Percentiles rank a stretch among this genome's conserved stretches.
These are phyloP conservation scores for Zaprionus nigranus DNA, from an alignment of 1,140 invertebrate species.

Conservation along the genomic window DNA sequence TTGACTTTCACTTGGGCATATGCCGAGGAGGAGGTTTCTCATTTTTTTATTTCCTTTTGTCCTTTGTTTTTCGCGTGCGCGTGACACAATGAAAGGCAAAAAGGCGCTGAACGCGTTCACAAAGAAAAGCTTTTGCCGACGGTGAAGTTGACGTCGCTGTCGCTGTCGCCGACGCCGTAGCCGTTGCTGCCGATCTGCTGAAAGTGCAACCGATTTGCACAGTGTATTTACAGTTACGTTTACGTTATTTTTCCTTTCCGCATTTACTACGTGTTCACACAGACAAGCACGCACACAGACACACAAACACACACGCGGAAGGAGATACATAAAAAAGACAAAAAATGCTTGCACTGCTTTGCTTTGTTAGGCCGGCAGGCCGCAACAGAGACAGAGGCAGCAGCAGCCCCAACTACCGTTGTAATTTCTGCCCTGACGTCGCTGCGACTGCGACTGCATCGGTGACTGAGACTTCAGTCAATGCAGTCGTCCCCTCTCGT, in stretches of 20 bases:
- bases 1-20: slow-evolving; percentile 41
- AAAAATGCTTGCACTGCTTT: slow-evolving; percentile 27
- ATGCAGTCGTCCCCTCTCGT: slow-evolving; percentile 21
- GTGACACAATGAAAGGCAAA: slow-evolving; percentile 77
- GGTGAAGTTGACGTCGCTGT: slow-evolving; percentile 12
- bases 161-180: slow-evolving; percentile 4
- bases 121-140: slow-evolving; percentile 54
- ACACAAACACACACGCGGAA: slow-evolving; percentile 1
- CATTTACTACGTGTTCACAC: slow-evolving; percentile 36
- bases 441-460: slow-evolving; percentile 41
- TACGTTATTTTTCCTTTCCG: slow-evolving; percentile 27
- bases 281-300: slow-evolving; percentile 4
- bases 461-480: slow-evolving; percentile 20
- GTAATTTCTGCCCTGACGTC: slow-evolving; percentile 39
- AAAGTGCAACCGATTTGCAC: slow-evolving; percentile 62
- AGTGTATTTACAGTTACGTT: slow-evolving; percentile 38
- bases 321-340: slow-evolving; percentile 28
- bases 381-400: not conserved
- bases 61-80: slow-evolving; percentile 55
- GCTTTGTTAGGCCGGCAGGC: slow-evolving; percentile 27
- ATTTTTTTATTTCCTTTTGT: slow-evolving; percentile 38
- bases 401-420: slow-evolving; percentile 37
- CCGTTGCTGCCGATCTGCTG: slow-evolving; percentile 43
- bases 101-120: slow-evolving; percentile 47
- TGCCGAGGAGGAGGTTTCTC: not conserved